phyloP scores from a whole-genome alignment of 2,888 invertebrate species.

The Dexiosoma caninum region DNA sequence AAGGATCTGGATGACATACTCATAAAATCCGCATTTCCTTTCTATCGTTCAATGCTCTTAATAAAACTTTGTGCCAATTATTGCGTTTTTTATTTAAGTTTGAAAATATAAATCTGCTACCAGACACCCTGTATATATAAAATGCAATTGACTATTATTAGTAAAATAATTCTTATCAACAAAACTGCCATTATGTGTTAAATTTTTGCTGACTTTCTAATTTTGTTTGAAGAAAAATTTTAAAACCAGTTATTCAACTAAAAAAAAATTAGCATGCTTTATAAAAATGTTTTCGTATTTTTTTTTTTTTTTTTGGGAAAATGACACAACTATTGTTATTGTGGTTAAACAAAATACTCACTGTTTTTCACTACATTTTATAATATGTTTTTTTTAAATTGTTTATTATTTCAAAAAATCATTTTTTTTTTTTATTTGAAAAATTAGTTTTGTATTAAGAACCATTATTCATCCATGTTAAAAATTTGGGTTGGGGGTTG shows the following conservation, averaged over 20 bases:
- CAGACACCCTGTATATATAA: no score
- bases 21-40: no score
- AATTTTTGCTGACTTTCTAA: not conserved
- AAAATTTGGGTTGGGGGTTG: slow-evolving; percentile 54
- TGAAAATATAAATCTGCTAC: no score
- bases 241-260: slow-evolving; percentile 16
- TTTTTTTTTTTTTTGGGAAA: slow-evolving; percentile 11
- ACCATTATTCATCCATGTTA: slow-evolving; percentile 61
- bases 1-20: no score
- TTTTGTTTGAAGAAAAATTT: no score
- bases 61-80: no score
- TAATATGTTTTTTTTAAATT: slow-evolving; percentile 50
- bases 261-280: slow-evolving; percentile 65
- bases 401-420: slow-evolving; percentile 47
- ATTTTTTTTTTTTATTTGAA: slow-evolving; percentile 23
- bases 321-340: slow-evolving; percentile 54
- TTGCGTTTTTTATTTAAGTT: no score
- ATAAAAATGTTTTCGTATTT: slow-evolving; percentile 40
- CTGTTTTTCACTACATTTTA: slow-evolving; percentile 77
- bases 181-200: no score
- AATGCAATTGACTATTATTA: no score
- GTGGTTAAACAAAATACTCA: slow-evolving; percentile 73
- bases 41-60: no score
- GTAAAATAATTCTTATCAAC: no score
- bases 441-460: slow-evolving; percentile 50